Conservation (phyloP, 2,888 invertebrate species). For the Philhelius pedissequus region DNA sequence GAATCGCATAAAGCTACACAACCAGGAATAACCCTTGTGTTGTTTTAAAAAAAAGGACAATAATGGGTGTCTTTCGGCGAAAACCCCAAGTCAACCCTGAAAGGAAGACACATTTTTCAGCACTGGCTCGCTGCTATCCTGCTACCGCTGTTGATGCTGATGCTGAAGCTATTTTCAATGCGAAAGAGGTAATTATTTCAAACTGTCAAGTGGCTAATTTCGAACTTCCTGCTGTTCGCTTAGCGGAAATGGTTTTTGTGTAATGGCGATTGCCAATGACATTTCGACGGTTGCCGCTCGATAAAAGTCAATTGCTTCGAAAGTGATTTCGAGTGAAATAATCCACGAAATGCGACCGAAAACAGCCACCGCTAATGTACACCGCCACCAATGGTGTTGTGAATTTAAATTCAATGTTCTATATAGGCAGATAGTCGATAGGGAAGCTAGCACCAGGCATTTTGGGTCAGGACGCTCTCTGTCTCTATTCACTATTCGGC, state of each 20-base stretch:
- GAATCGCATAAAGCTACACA: conserved; percentile 69
- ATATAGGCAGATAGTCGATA: neutral
- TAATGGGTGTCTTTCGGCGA: conserved; percentile 23
- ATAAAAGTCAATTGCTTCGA: conserved; percentile 68
- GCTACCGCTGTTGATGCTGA: neutral
- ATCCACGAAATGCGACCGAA: conserved; percentile 69
- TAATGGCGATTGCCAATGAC: conserved; percentile 64
- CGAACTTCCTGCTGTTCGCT: conserved; percentile 63
- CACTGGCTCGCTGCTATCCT: neutral
- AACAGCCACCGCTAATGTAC: conserved; percentile 68
- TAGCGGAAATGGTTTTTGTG: conserved; percentile 64
- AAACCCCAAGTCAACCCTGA: conserved; percentile 31
- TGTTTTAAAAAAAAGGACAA: conserved; percentile 22
- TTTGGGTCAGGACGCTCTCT: neutral
- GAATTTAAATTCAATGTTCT: conserved; percentile 55
- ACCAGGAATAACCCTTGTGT: conserved; percentile 8
- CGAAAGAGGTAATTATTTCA: conserved; percentile 60
- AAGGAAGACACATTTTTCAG: conserved; percentile 54
- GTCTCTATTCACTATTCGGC: neutral
- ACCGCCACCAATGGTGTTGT: conserved; percentile 58
- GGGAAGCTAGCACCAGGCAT: neutral
- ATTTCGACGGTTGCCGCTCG: conserved; percentile 68
- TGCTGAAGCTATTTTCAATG: neutral
- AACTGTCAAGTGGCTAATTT: conserved; percentile 69
- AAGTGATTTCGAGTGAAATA: conserved; percentile 68